Evolutionary conservation across 2,888 invertebrate genomes (phyloP).

Genomic region (Erynnis tages): DNA sequence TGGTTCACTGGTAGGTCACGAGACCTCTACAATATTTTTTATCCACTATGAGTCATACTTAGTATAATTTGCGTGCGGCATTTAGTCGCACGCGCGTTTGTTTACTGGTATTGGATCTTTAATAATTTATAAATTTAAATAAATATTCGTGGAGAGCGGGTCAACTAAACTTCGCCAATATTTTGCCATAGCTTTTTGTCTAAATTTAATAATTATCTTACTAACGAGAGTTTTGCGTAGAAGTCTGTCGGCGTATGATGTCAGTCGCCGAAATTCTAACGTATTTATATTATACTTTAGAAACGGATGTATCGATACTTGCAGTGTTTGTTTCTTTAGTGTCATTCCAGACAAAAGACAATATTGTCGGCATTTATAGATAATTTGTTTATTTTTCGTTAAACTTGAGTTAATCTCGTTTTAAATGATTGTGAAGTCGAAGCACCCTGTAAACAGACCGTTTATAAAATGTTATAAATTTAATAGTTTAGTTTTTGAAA

Average conservation of each 20-base stretch:
- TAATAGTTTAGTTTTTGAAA: slow-evolving; percentile 59
- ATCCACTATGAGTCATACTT: slow-evolving; percentile 39
- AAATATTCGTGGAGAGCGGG: slow-evolving; percentile 61
- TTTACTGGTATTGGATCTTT: slow-evolving; percentile 55
- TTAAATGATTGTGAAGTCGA: slow-evolving; percentile 48
- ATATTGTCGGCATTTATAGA: slow-evolving; percentile 80
- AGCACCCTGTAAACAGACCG: slow-evolving; percentile 53
- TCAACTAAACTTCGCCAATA: slow-evolving; percentile 72
- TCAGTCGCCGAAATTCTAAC: slow-evolving; percentile 64
- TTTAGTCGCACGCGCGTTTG: slow-evolving; percentile 49
- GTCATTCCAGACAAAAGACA: slow-evolving; percentile 82
- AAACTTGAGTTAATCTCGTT: slow-evolving; percentile 38
- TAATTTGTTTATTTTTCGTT: slow-evolving; percentile 52
- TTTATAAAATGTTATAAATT: slow-evolving; percentile 55
- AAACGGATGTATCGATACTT: slow-evolving; percentile 52
- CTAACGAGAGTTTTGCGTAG: slow-evolving; percentile 56
- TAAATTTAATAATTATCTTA: slow-evolving; percentile 56
- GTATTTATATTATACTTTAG: slow-evolving; percentile 53
- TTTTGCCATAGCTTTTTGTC: slow-evolving; percentile 74
- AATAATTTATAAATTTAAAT: slow-evolving; percentile 40
- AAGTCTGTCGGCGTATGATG: slow-evolving; percentile 51
- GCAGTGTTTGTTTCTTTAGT: slow-evolving; percentile 54
- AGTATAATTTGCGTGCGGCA: slow-evolving; percentile 50
- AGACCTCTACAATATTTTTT: slow-evolving; percentile 8
- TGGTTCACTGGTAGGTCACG: background rate